Evolutionary conservation across 2,888 invertebrate species (phyloP).

Genomic region (Hypsopygia costalis): DNA sequence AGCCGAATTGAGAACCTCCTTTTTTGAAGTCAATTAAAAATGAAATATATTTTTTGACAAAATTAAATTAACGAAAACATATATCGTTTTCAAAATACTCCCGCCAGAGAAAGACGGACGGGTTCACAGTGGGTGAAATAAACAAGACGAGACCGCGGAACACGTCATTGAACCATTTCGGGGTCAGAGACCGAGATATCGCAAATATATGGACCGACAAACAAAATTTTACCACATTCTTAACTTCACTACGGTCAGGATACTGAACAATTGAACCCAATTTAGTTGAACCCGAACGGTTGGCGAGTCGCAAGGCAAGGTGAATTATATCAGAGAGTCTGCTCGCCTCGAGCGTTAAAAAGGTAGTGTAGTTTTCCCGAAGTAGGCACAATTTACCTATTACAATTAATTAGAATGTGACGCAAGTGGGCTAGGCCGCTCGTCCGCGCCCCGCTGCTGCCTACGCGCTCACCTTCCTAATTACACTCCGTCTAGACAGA

Average conservation of each 20-base stretch:
- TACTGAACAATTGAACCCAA: constrained; percentile 32
- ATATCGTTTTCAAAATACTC: constrained; percentile 6
- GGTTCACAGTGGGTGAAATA: constrained; percentile 19
- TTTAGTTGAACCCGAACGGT: constrained; percentile 22
- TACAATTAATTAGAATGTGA: constrained; percentile 53
- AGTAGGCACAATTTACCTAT: constrained; percentile 34
- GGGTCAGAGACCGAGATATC: constrained; percentile 31
- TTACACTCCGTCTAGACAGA: constrained; percentile 72
- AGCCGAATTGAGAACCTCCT: too few relatives aligned
- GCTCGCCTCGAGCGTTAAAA: constrained; percentile 3
- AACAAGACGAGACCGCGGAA: constrained; percentile 31
- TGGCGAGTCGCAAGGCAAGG: neutral
- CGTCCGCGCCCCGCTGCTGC: constrained; percentile 37
- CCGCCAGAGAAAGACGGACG: constrained; percentile 10
- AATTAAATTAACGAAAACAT: too few relatives aligned
- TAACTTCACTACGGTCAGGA: constrained; percentile 25
- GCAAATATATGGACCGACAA: constrained; percentile 22
- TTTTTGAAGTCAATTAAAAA: too few relatives aligned
- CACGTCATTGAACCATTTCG: constrained; percentile 49
- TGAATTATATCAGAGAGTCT: neutral
- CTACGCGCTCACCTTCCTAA: constrained; percentile 74
- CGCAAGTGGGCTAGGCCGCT: constrained; percentile 40
- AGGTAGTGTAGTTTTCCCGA: constrained; percentile 10
- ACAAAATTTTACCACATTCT: constrained; percentile 27
- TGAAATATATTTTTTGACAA: too few relatives aligned